phyloP scores from a whole-genome alignment of 1,140 invertebrate genomes.

The Mactra quadrangularis region DNA sequence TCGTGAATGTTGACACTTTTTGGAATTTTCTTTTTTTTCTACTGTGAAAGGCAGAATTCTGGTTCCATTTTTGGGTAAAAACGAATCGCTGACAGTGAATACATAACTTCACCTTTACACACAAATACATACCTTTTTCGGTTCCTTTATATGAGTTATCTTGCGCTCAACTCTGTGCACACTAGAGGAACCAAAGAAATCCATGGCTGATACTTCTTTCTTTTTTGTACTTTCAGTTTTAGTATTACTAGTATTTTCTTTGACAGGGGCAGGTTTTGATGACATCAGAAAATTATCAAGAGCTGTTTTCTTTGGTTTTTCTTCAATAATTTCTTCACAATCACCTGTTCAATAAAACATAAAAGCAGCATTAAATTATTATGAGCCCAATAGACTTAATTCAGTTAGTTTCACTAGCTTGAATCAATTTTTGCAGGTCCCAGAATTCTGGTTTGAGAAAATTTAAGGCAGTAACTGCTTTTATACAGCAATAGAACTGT shows the following conservation, averaged over 20 bases:
- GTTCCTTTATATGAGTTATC: slow-evolving; percentile 42
- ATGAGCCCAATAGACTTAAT: neutral
- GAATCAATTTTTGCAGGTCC: too few relatives aligned
- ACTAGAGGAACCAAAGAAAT: slow-evolving; percentile 76
- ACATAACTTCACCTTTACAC: too few relatives aligned
- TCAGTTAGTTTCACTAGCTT: neutral
- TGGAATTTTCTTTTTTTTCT: too few relatives aligned
- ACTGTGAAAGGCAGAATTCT: too few relatives aligned
- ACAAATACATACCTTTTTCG: slow-evolving; percentile 14
- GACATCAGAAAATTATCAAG: slow-evolving; percentile 69
- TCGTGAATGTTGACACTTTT: too few relatives aligned
- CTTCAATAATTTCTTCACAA: slow-evolving; percentile 50
- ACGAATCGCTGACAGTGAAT: too few relatives aligned
- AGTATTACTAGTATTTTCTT: neutral
- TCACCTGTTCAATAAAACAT: too few relatives aligned
- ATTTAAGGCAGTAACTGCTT: too few relatives aligned
- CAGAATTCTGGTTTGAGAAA: neutral
- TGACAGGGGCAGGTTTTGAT: slow-evolving; percentile 47
- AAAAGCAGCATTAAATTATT: slow-evolving; percentile 7
- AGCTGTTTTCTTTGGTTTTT: slow-evolving; percentile 64
- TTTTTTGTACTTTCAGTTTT: slow-evolving; percentile 43
- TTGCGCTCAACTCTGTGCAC: slow-evolving; percentile 71
- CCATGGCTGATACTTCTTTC: slow-evolving; percentile 66
- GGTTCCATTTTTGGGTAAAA: too few relatives aligned
- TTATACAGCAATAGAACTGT: too few relatives aligned